Percentiles rank a stretch among this genome's conserved stretches.
These are phyloP conservation scores for Palythoa grandiflora DNA, from an alignment of 92 coral and sea anemone species.

Conservation along the genomic window DNA sequence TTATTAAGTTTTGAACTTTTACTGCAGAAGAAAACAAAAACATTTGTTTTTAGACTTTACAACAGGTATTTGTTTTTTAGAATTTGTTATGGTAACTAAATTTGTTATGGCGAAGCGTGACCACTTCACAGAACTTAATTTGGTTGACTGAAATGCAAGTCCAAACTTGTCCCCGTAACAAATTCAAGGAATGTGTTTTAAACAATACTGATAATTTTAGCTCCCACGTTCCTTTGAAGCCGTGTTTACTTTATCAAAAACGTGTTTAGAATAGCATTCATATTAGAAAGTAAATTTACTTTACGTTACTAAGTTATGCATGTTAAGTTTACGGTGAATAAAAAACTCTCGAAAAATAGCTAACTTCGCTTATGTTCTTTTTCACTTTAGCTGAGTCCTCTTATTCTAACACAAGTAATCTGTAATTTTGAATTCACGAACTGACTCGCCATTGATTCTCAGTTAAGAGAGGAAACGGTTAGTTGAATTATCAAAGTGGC, in stretches of 20 bases:
- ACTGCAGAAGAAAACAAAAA: too few species aligned
- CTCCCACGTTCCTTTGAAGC: conserved; percentile 15
- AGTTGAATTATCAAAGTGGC: not conserved
- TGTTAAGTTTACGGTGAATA: not conserved
- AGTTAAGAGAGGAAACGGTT: not conserved
- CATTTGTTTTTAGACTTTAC: too few species aligned
- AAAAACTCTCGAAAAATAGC: not conserved
- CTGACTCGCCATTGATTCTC: not conserved
- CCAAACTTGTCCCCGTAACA: conserved; percentile 1
- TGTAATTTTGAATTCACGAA: not conserved
- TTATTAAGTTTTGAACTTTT: too few species aligned
- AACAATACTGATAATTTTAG: not conserved
- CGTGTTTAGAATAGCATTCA: not conserved
- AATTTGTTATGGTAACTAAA: conserved; percentile 7
- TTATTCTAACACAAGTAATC: not conserved
- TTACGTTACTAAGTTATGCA: not conserved
- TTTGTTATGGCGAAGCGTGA: not conserved
- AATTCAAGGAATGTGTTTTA: conserved; percentile 18
- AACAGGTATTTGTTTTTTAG: not conserved
- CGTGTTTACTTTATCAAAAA: conserved; percentile 7
- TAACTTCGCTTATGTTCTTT: not conserved
- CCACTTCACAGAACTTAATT: not conserved
- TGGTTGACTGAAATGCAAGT: not conserved
- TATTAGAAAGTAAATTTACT: conserved; percentile 5
- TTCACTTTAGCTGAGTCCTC: not conserved